phyloP scores from a whole-genome alignment of 2,888 invertebrate species.

The Nematopogon swammerdamellus region DNA sequence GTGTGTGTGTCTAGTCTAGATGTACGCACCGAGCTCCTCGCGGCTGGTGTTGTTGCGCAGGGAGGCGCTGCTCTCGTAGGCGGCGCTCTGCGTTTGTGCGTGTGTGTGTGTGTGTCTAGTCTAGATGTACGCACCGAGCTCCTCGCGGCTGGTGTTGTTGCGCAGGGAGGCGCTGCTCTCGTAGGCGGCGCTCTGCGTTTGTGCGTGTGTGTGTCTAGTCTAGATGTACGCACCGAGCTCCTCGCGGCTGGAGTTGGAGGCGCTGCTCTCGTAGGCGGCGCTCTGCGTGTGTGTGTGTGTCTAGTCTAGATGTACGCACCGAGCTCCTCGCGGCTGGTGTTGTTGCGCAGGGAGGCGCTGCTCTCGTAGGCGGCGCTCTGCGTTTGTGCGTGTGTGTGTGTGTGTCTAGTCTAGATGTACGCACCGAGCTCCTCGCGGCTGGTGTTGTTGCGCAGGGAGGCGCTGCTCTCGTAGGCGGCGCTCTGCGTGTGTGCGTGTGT shows the following conservation, averaged over 20 bases:
- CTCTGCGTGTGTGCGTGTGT: slow-evolving; percentile 64
- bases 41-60: slow-evolving; percentile 48
- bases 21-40: slow-evolving; percentile 40
- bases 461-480: slow-evolving; percentile 65
- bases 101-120: too few species aligned
- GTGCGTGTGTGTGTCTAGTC: too few species aligned
- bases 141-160: slow-evolving; percentile 72
- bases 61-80: slow-evolving; percentile 60
- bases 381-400: slow-evolving; percentile 81
- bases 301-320: slow-evolving; percentile 27
- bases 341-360: slow-evolving; percentile 51
- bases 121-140: slow-evolving; percentile 61
- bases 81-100: slow-evolving; percentile 72
- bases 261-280: slow-evolving; percentile 62
- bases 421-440: slow-evolving; percentile 85
- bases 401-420: background rate
- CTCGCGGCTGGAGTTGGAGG: slow-evolving; percentile 51
- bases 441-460: slow-evolving; percentile 49
- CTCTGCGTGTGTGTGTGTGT: slow-evolving; percentile 78
- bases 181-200: slow-evolving; percentile 70
- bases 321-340: slow-evolving; percentile 48
- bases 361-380: slow-evolving; percentile 66
- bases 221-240: slow-evolving; percentile 35
- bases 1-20: slow-evolving; percentile 77
- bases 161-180: slow-evolving; percentile 54